Base-by-base conservation (phyloP, 2,888 invertebrate genomes). In the Coelopa pilipes region DNA sequence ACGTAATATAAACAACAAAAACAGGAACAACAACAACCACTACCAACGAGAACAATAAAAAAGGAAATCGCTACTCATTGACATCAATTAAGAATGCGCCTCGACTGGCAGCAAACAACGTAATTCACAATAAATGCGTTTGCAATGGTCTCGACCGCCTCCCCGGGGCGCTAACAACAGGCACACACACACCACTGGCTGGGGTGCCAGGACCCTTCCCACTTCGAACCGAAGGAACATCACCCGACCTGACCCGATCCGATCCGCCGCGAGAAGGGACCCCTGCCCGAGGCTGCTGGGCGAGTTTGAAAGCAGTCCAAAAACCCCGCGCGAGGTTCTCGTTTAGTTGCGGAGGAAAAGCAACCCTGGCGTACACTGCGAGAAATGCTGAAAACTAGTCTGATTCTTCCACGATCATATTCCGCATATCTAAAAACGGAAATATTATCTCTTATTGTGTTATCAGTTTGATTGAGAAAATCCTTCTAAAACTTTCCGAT, bases 81-180 rank as follows among this genome's bases (percentile, higher is more conserved):
- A 84, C 83, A 84, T 82, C 84, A 84, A 83, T 83, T 83, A 83
- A 82, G 78, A 81, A 83, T 81, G 78, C 84, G 83, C 82, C 83
- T 83, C 83, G 84, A 83, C 83, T 79, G 78, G 82, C 79, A 78
- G 78, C 81, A 82, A 84, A 84, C 84, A 83, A 80, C 79, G 78
- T 83, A 83, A 84, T 82, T 82, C 76, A 82, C 80, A 82, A 82
- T 79, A 81, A 83, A 84, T 82, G 80, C 81, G 79, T 80, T 78
- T 76, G 80, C 81, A 78, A 80, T 79, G 24, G 34, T 62, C 46
- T 69, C 69, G 57, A 67, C 59, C 59, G n/a, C 59, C 66, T 47
- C 55, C 70, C 70, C 66, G 66, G 57, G 66, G 74, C 74, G 66
- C 21, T 74, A 60, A 45, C 50, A 50, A 19, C 50, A 34, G 4